Conservation (phyloP, 2,113 vertebrate genomes). For the Menura novaehollandiae region DNA sequence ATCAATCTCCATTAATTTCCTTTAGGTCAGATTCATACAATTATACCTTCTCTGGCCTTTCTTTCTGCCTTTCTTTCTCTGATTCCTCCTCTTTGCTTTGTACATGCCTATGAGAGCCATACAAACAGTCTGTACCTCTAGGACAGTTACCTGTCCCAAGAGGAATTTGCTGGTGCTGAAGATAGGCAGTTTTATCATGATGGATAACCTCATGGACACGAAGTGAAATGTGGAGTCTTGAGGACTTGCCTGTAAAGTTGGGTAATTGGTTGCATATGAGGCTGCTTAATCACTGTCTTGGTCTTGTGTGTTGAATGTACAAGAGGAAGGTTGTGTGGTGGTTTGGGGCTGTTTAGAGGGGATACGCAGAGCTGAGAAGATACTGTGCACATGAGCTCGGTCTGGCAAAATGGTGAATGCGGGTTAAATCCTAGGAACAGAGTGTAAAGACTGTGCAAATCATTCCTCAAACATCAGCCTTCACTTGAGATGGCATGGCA, state of each 20-base stretch:
- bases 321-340: not conserved
- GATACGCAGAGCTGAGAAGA: not conserved
- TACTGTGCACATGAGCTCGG: not conserved
- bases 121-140: not conserved
- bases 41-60: not conserved
- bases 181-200: not conserved
- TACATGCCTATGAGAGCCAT: not conserved
- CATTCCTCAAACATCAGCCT: not conserved
- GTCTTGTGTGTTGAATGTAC: not conserved
- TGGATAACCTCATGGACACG: not conserved
- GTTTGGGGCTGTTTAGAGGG: not conserved
- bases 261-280: conserved; percentile 18
- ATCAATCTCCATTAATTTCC: not conserved
- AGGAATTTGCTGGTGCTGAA: not conserved
- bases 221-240: not conserved
- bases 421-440: not conserved
- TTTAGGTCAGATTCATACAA: not conserved
- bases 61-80: not conserved
- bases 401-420: not conserved
- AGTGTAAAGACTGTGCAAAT: not conserved
- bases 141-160: not conserved
- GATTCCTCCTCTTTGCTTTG: not conserved
- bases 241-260: not conserved
- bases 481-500: not conserved
- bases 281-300: conserved; percentile 31